Base-by-base conservation (phyloP, 2,888 invertebrate species). In the Ichneumoninae sp. region DNA sequence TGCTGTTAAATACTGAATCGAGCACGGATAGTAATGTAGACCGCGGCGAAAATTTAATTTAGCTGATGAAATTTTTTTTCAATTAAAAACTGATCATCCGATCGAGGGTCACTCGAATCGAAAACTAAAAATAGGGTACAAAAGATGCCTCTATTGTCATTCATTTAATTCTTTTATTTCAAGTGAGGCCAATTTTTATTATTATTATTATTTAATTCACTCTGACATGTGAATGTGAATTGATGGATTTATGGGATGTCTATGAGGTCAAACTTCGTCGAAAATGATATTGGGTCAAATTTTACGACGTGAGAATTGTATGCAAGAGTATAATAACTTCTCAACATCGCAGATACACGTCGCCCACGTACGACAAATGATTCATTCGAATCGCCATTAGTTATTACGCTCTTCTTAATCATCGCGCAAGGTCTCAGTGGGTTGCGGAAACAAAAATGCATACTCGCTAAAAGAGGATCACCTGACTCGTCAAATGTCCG, bases 331-430 rank as follows among this genome's bases (percentile, higher is more conserved):
- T 13, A 57, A 66, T 52, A 73, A 52, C 65, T 69, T 77, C n/a
- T 47, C 26, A 26, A 52, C 70, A 66, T 75, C 26, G 44, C 47
- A 10, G 5, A 66, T n/a, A 40, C 47, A 50, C 50, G 80, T 80
- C 82, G 85, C 85, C 83, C 83, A 85, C 86, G 57, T 50, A 40
- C 30, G 77, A 74, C 66, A 81, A 86, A 86, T 87, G 82, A 87
- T 84, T 87, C 87, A 86, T 83, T 71, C 68, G 75, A 83, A 86
- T 69, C 86, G 69, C 57, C 73, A 83, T 84, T 83, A 82, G 83
- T 83, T 78, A 83, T 86, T 86, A 84, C 85, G 79, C 22, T 81
- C 74, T 73, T 80, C 83, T 83, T 71, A 86, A 86, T 87, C 83
- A 85, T 69, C 50, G 63, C 57, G 70, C 81, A 86, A 86, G 81